These are phyloP conservation scores for Lasioglossum figueresi DNA, from an alignment of 2,888 invertebrate species.

Conservation along the genomic window DNA sequence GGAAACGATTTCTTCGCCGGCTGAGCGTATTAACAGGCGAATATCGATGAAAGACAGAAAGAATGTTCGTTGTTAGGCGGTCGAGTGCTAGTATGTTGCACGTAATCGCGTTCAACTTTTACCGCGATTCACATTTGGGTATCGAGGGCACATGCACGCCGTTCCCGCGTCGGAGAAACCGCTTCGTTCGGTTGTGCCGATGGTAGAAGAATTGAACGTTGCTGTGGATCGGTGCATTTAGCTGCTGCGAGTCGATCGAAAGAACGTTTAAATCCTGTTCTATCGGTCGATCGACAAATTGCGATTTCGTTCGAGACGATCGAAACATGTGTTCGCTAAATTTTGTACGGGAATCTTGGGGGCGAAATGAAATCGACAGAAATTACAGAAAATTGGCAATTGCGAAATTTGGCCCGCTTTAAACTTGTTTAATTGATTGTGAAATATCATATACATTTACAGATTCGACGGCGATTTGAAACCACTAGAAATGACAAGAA, in stretches of 20 bases:
- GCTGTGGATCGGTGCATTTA: slow-evolving; percentile 3
- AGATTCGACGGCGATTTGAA: neutral
- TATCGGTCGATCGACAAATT: neutral
- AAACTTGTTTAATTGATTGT: too few species aligned
- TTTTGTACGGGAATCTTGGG: neutral
- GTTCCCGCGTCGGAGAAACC: slow-evolving; percentile 35
- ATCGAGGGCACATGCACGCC: slow-evolving; percentile 76
- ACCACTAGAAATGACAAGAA: neutral
- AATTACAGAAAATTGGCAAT: too few species aligned
- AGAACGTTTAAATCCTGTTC: neutral
- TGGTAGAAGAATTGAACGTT: neutral
- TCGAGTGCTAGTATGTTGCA: slow-evolving; percentile 71
- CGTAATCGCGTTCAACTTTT: slow-evolving; percentile 76
- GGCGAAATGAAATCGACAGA: too few species aligned
- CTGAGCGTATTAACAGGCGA: neutral
- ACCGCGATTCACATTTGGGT: slow-evolving; percentile 68
- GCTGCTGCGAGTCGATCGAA: neutral
- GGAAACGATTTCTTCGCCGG: neutral
- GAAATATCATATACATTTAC: too few species aligned
- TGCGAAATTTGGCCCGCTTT: too few species aligned
- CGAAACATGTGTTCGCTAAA: neutral
- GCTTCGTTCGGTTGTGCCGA: neutral
- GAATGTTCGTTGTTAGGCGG: neutral
- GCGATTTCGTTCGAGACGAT: too few species aligned
- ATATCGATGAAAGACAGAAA: neutral